phyloP scores from a whole-genome alignment of 2,113 vertebrate species.

The Malurus cyaneus region DNA sequence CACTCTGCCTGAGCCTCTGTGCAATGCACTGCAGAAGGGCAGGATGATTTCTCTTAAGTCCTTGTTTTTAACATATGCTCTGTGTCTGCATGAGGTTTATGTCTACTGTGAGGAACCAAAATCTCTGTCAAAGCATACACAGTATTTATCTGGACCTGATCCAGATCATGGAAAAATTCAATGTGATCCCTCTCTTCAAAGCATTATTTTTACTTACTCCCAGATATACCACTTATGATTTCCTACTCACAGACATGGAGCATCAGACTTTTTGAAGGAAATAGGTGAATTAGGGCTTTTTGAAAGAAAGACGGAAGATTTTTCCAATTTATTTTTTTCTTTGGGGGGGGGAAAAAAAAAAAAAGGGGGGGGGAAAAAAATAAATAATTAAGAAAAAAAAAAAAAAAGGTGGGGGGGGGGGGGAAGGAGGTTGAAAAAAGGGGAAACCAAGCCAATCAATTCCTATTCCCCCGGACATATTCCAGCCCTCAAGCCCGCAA shows the following conservation, averaged over 20 bases:
- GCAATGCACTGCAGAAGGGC: fast-evolving
- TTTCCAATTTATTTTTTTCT: too few species aligned
- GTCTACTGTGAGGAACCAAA: not conserved
- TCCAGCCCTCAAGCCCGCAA: too few species aligned
- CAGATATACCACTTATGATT: fast-evolving
- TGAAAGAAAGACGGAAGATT: too few species aligned
- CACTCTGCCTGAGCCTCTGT: not conserved
- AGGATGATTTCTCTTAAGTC: not conserved
- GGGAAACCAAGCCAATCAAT: too few species aligned
- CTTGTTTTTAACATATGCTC: not conserved
- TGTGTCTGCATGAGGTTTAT: not conserved
- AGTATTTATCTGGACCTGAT: not conserved
- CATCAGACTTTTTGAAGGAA: not conserved
- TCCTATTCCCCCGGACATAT: too few species aligned
- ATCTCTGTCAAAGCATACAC: not conserved
- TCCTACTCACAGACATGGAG: not conserved
- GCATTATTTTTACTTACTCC: not conserved
- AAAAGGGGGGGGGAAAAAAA: too few species aligned
- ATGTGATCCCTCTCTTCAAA: not conserved
- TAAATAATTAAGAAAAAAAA: too few species aligned
- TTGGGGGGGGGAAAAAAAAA: too few species aligned
- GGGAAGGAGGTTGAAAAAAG: too few species aligned
- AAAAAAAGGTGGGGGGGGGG: too few species aligned
- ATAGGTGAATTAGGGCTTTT: not conserved
- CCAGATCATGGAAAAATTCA: not conserved